Evolutionary conservation across 2,888 invertebrate species (phyloP), one percentile per base, ranked within the genome.

Genomic region (Cerceris rybyensis): DNA sequence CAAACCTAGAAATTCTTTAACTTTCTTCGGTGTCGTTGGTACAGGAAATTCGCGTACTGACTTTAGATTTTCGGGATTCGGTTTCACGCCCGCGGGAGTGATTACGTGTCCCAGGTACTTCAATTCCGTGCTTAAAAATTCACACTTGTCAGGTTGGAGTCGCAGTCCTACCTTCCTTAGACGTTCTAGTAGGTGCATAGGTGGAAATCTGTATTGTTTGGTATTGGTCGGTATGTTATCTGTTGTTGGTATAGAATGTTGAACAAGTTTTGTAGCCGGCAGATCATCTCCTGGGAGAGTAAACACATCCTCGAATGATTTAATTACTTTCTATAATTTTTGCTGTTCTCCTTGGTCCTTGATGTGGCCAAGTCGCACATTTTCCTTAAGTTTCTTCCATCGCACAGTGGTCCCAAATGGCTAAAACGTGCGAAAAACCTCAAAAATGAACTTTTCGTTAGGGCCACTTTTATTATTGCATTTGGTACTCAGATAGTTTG

Each of bases 1-100:
- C 6, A 79, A 39, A 2, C 73, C 73, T 39, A 79, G 14, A 49
- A 79, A 79, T 16, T 70, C 61, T 54, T 73, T 63, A 0, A 78
- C 6, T 2, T 73, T 43, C 14, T 58, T 73, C 7, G 2, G 6
- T 13, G 28, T 46, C n/a, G 49, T 43, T 39, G 63, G 69, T n/a
- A 0, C 5, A 0, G 67, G 63, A 39, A 67, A 75, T 13, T 28
- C 28, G 8, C 13, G 17, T 0, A 71, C 64, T 2, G 57, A 28
- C 6, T 11, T 2, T 5, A 66, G 9, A n/a, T 67, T 70, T 0
- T 52, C 14, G 0, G 50, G 66, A 39, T 67, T 67, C 0, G 67
- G 67, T 43, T 43, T 57, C 2, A 75, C 58, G 4, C 67, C 75
- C 0, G 66, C 43, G 7, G 9, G 6, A 1, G 67, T 50, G 6